Percentiles rank a stretch among this genome's conserved stretches.
Conservation (phyloP, 2,797 vertebrate genomes). For the Sciaenops ocellatus region DNA sequence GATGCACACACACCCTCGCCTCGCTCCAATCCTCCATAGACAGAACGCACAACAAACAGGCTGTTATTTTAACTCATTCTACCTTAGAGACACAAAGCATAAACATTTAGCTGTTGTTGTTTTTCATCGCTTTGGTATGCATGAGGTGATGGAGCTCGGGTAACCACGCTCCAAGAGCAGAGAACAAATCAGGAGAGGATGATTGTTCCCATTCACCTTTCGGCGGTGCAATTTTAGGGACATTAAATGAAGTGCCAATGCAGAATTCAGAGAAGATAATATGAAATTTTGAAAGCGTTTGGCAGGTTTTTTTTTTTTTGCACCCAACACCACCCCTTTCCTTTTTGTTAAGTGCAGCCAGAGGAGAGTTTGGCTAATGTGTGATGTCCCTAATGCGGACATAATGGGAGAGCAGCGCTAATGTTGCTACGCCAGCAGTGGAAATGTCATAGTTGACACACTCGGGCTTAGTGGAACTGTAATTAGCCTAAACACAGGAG, state of each 20-base stretch:
- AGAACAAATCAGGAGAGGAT: constrained; percentile 68
- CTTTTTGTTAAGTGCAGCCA: constrained; percentile 46
- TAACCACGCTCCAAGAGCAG: constrained; percentile 56
- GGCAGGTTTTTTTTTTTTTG: not conserved
- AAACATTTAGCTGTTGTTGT: constrained; percentile 56
- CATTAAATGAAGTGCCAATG: constrained; percentile 62
- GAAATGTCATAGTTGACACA: constrained; percentile 71
- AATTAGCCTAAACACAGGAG: constrained; percentile 70
- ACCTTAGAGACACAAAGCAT: constrained; percentile 54
- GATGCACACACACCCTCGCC: constrained; percentile 29
- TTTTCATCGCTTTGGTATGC: constrained; percentile 62
- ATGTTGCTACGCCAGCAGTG: constrained; percentile 62
- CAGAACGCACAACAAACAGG: constrained; percentile 50
- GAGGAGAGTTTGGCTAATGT: constrained; percentile 60
- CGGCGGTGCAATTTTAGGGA: constrained; percentile 55
- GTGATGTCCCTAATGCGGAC: constrained; percentile 61
- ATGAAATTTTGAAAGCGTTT: constrained; percentile 48
- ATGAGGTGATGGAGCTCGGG: constrained; percentile 55
- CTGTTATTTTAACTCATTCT: constrained; percentile 62
- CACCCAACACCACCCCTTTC: not conserved
- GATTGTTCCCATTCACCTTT: constrained; percentile 75
- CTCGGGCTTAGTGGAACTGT: constrained; percentile 44
- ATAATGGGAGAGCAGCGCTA: constrained; percentile 54
- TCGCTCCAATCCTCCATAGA: constrained; percentile 44
- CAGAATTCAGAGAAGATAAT: constrained; percentile 62